Evolutionary conservation across 2,113 vertebrate species (phyloP), one percentile per base, ranked within the genome.

Genomic region (Coregonus clupeaformis): DNA sequence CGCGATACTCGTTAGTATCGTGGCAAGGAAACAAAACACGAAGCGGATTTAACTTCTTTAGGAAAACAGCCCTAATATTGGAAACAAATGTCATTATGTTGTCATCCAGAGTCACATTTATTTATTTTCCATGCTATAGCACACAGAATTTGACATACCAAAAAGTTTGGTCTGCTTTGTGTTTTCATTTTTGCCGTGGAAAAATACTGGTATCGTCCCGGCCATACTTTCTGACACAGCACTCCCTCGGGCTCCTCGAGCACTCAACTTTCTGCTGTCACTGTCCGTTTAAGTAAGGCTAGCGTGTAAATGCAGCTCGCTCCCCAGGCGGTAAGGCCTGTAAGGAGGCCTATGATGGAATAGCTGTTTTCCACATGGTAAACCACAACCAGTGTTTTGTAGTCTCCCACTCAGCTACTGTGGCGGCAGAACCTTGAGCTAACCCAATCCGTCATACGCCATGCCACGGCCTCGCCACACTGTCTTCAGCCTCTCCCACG

Each of bases 361-460:
- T 82, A 86, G 80, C 73, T 89, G 73, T 87, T 89, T 82, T 86
- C 85, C 89, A 87, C 88, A 86, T 77, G 83, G 78, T 49, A 1
- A 76, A 79, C 81, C 67, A 47, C 82, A 82, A 80, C 76, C 83
- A 59, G 7, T 73, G 42, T 83, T 86, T 77, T 81, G 42, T 67
- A 80, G 82, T 86, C 81, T 29, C 32, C 72, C 68, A 20, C 42
- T 6, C 60, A 83, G 80, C 77, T 68, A 27, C 76, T 66, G 77
- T 80, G 7, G 9, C 80, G 32, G 55, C 69, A 63, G 82, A 87
- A 83, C 67, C 29, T 73, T 84, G 49, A 52, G 67, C 79, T 72
- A 85, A 82, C 59, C 71, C 55, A 13, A 82, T 89, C 86, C 69
- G 78, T 88, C 81, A 84, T 49, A 64, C 24, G 20, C 24, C 64